Evolutionary conservation across 37 sponge, comb jelly and placozoan genomes (phyloP), one percentile per base, ranked within the genome.

Genomic region (Halisarca cf. caerulea): DNA sequence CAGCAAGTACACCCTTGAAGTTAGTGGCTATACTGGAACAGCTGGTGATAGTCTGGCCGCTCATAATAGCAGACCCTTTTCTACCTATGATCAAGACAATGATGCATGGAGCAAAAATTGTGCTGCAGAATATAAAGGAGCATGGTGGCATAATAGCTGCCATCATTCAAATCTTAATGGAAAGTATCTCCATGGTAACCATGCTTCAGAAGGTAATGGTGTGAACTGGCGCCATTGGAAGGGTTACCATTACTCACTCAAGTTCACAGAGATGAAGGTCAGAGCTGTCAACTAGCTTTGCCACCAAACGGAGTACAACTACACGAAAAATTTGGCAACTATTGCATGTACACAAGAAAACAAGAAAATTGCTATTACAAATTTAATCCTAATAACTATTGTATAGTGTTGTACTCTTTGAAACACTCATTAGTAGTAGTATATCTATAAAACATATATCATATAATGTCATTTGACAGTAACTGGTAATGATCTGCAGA

Each of bases 221-320:
- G 71, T 69, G 2, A 69, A 35, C 71, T 69, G 71, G 71, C 18
- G 33, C 21, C 36, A 32, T 30, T 69, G 27, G 20, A 69, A 69
- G 7, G 71, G 71, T 17, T 7, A 69, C 33, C 71, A 69, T 36
- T 69, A 69, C 71, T 69, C 71, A 20, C 71, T 69, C 71, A 69
- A 69, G 71, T 69, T 34, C 71, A 14, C 71, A 20, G 71, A 32
- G 33, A 69, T 69, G 71, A 69, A 69, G 71, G 33, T 69, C 60
- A 59, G 60, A 59, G 60, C 60, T 9, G 7, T 2, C 25, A n/a
- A n/a, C n/a, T n/a, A n/a, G n/a, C n/a, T n/a, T n/a, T n/a, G n/a
- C n/a, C n/a, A n/a, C n/a, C n/a, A n/a, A n/a, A n/a, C n/a, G n/a
- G n/a, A n/a, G n/a, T n/a, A n/a, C n/a, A n/a, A n/a, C n/a, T n/a